These are phyloP conservation scores for Papilio protenor DNA, from an alignment of 2,888 invertebrate species.

Conservation along the genomic window DNA sequence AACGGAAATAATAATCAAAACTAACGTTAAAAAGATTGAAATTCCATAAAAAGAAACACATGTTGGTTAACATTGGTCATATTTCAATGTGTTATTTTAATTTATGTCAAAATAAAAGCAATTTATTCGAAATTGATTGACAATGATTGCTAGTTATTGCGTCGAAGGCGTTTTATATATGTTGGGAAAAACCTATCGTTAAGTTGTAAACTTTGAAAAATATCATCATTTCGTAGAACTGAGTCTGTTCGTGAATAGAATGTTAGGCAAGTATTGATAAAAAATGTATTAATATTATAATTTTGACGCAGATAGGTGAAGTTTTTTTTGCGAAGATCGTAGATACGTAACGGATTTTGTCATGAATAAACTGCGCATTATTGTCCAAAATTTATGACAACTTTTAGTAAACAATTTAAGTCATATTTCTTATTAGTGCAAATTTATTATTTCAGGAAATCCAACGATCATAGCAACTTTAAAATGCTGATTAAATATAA, in stretches of 20 bases:
- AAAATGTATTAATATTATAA: neutral
- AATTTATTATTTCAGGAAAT: neutral
- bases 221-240: neutral
- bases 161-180: neutral
- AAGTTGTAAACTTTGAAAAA: conserved; percentile 5
- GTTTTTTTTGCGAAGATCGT: neutral
- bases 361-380: neutral
- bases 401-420: neutral
- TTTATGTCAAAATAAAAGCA: neutral
- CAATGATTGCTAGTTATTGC: neutral
- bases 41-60: neutral
- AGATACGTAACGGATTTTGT: neutral
- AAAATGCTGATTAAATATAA: neutral
- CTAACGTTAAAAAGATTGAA: neutral
- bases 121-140: conserved; percentile 11
- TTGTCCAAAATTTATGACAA: neutral
- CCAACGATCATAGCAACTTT: neutral
- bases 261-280: neutral
- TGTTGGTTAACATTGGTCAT: neutral
- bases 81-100: neutral
- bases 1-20: neutral
- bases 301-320: neutral
- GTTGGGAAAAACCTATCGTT: conserved; percentile 3
- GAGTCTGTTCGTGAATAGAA: neutral
- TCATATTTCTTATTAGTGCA: neutral